Conservation (phyloP, 2,888 invertebrate species). For the Quadriops clusia region DNA sequence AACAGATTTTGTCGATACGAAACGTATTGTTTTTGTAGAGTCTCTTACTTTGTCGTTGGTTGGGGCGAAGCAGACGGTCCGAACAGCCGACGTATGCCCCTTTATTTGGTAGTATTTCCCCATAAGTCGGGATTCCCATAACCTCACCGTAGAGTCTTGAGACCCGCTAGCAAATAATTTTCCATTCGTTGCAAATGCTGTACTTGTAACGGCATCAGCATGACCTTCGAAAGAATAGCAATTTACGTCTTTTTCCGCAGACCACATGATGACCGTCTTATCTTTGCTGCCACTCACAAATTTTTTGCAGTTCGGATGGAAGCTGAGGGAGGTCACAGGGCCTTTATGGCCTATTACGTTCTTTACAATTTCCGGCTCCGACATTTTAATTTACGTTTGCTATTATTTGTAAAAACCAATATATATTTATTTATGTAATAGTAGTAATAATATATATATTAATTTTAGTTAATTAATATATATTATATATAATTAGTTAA, state of each 20-base stretch:
- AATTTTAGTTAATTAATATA: no score
- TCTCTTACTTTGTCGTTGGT: constrained; percentile 57
- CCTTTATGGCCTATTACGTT: constrained; percentile 75
- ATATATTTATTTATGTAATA: no score
- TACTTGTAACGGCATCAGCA: constrained; percentile 60
- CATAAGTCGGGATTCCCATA: constrained; percentile 80
- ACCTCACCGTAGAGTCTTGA: constrained; percentile 67
- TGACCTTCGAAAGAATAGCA: constrained; percentile 57
- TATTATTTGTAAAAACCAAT: no score
- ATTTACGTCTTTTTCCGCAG: constrained; percentile 10
- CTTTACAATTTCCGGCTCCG: no score
- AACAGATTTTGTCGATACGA: no score
- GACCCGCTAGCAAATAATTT: constrained; percentile 78
- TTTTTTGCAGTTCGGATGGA: constrained; percentile 59
- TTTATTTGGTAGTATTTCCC: constrained; percentile 67
- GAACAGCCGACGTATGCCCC: constrained; percentile 69
- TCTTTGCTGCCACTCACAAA: constrained; percentile 74
- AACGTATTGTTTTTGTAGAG: no score
- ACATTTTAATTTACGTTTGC: no score
- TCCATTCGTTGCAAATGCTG: constrained; percentile 70
- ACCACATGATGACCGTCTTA: constrained; percentile 70
- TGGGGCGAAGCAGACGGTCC: constrained; percentile 71
- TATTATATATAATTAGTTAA: no score
- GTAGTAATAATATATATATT: no score
- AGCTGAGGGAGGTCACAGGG: constrained; percentile 59